Evolutionary conservation across 2,888 invertebrate species (phyloP).

Genomic region (Saturnia japonica): DNA sequence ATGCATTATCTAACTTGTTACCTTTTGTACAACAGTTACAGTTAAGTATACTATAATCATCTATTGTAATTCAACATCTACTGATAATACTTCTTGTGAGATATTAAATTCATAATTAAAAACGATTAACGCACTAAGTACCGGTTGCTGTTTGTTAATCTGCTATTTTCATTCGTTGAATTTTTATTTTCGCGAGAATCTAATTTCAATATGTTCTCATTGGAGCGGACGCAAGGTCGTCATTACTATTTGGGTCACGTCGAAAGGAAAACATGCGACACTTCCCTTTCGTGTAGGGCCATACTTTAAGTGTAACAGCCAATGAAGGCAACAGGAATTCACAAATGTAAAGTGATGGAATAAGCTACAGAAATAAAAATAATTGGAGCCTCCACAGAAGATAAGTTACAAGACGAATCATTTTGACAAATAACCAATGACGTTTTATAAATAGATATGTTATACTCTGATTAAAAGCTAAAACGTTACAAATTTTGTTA

Average conservation of each 20-base stretch:
- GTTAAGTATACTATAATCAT: no score
- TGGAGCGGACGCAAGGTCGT: constrained; percentile 23
- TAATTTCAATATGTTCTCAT: constrained; percentile 43
- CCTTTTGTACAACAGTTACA: no score
- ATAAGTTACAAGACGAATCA: no score
- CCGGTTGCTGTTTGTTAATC: neutral
- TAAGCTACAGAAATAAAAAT: neutral
- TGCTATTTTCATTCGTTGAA: neutral
- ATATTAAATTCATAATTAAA: no score
- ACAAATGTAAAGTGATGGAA: neutral
- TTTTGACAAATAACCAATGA: no score
- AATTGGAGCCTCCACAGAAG: neutral
- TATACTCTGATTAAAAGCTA: no score
- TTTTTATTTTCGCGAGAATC: constrained; percentile 31
- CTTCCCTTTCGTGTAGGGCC: constrained; percentile 23
- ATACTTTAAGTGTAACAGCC: neutral
- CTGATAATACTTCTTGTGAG: no score
- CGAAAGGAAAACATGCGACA: constrained; percentile 24
- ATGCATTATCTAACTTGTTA: no score
- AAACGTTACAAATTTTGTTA: no score
- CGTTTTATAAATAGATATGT: no score
- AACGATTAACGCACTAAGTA: no score
- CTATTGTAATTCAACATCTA: no score
- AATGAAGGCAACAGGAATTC: neutral
- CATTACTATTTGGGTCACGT: constrained; percentile 37